Evolutionary conservation across 2,888 invertebrate species (phyloP).

Genomic region (Apodemia zela): DNA sequence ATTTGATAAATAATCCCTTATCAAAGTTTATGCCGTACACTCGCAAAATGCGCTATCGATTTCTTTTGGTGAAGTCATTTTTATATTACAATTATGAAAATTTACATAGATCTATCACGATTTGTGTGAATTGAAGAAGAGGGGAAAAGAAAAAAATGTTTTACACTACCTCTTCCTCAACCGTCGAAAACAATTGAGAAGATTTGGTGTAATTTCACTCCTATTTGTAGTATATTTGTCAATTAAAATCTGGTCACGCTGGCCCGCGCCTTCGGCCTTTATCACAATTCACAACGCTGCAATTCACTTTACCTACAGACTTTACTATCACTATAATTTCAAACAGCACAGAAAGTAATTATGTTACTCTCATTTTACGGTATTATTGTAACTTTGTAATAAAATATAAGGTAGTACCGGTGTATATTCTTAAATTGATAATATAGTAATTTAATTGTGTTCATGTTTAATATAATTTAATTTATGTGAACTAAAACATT

Average conservation of each 20-base stretch:
- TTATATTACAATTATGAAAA: too few species aligned
- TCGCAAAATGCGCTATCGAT: too few species aligned
- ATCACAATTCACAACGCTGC: conserved; percentile 17
- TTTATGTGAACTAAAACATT: too few species aligned
- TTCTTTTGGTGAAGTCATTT: too few species aligned
- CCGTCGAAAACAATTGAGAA: not conserved
- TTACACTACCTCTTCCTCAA: too few species aligned
- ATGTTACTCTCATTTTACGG: not conserved
- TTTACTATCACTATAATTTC: conserved; percentile 8
- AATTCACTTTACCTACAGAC: not conserved
- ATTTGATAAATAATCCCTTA: too few species aligned
- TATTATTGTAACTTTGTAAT: not conserved
- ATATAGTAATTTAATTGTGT: too few species aligned
- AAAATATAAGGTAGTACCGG: not conserved
- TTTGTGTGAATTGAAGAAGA: too few species aligned
- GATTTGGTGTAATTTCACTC: not conserved
- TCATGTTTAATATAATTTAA: too few species aligned
- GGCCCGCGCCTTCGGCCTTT: conserved; percentile 35
- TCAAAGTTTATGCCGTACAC: too few species aligned
- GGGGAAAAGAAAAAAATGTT: too few species aligned
- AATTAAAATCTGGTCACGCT: not conserved
- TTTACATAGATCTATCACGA: too few species aligned
- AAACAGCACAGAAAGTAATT: conserved; percentile 9
- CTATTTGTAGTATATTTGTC: not conserved
- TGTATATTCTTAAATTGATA: not conserved